phyloP scores from a whole-genome alignment of 2,113 vertebrate species.

The Myocastor coypus region DNA sequence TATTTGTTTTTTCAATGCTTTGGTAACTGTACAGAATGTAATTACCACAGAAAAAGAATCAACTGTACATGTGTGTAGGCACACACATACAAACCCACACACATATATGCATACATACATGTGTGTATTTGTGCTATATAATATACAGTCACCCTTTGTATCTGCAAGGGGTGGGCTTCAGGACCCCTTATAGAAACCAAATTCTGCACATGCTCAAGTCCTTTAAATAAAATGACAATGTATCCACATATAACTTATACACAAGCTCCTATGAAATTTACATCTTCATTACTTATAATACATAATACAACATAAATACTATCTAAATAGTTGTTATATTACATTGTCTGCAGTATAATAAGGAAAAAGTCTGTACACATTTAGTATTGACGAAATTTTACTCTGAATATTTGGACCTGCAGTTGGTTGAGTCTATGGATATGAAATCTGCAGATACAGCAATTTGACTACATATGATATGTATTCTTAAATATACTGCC shows the following conservation, averaged over 20 bases:
- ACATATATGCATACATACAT: neutral
- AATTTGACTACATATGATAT: neutral
- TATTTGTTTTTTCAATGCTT: conserved; percentile 7
- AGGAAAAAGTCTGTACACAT: neutral
- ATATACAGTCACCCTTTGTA: neutral
- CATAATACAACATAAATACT: neutral
- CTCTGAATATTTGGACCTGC: neutral
- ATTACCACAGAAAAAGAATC: neutral
- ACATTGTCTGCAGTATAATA: neutral
- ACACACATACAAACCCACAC: neutral
- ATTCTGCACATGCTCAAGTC: neutral
- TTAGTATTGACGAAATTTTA: neutral
- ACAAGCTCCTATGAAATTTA: neutral
- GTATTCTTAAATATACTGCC: neutral
- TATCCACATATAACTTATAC: neutral
- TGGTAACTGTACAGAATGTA: neutral
- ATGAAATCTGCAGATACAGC: neutral
- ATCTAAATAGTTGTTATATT: neutral
- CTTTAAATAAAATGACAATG: neutral
- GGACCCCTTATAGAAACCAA: neutral
- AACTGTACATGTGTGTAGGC: neutral
- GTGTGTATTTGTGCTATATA: neutral
- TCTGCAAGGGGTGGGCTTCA: neutral
- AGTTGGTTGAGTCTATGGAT: neutral
- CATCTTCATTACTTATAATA: neutral